A percentile compares a stretch with the other conserved stretches of the same genome.
Evolutionary conservation across 2,113 vertebrate species (phyloP).

Genomic region (Lichenostomus cassidix): DNA sequence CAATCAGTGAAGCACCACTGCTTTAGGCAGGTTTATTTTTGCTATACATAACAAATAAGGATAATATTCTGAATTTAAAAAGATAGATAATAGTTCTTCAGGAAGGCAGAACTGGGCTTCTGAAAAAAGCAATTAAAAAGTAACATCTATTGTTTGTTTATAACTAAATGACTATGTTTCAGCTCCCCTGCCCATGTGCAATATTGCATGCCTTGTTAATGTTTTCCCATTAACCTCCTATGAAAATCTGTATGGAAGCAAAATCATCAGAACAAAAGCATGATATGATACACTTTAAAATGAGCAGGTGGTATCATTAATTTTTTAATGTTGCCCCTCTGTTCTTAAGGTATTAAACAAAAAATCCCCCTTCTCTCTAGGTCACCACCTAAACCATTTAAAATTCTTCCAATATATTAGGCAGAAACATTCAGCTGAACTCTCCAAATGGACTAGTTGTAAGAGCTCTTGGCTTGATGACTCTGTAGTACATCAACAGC

Average conservation of each 20-base stretch:
- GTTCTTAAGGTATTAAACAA: constrained; percentile 15
- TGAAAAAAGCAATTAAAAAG: constrained; percentile 46
- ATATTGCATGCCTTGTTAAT: constrained; percentile 24
- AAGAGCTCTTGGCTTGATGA: neutral
- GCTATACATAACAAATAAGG: neutral
- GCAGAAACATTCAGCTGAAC: neutral
- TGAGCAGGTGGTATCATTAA: neutral
- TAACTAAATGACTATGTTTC: neutral
- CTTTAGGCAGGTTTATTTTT: neutral
- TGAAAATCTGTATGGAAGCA: neutral
- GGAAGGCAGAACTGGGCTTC: neutral
- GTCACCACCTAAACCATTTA: constrained; percentile 28
- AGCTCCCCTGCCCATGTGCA: neutral
- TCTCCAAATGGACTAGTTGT: constrained; percentile 17
- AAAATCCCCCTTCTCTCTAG: neutral
- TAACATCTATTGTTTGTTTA: constrained; percentile 28
- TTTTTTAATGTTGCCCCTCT: neutral
- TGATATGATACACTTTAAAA: neutral
- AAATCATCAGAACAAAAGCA: constrained; percentile 23
- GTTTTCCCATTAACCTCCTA: constrained; percentile 37
- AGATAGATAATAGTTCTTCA: neutral
- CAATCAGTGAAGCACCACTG: neutral
- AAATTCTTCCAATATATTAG: neutral
- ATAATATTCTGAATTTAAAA: neutral
- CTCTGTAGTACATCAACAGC: constrained; percentile 12